Percentiles rank a stretch among this genome's conserved stretches.
Evolutionary conservation across 2,888 invertebrate species (phyloP).

Genomic region (Noctua janthe): DNA sequence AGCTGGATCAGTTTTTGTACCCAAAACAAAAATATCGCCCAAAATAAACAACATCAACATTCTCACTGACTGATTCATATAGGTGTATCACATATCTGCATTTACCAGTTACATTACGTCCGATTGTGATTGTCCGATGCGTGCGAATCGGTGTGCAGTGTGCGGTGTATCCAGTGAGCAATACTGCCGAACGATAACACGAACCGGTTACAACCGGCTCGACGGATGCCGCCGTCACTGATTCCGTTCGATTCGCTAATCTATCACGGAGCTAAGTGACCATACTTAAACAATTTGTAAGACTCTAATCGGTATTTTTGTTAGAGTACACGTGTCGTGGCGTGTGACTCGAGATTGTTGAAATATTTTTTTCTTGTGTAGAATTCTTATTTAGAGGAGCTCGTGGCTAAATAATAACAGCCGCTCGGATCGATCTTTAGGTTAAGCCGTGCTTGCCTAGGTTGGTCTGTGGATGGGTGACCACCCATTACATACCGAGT

Average conservation of each 20-base stretch:
- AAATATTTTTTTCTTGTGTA: slow-evolving; percentile 2
- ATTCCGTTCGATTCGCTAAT: slow-evolving; percentile 56
- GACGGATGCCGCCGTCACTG: slow-evolving; percentile 66
- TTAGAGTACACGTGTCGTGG: slow-evolving; percentile 35
- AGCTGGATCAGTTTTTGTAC: neutral
- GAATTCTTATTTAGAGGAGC: neutral
- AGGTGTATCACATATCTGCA: slow-evolving; percentile 8
- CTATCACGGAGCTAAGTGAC: slow-evolving; percentile 52
- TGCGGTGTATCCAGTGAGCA: slow-evolving; percentile 60
- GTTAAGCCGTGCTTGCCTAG: too few species aligned
- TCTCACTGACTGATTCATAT: slow-evolving; percentile 1
- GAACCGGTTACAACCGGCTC: slow-evolving; percentile 71
- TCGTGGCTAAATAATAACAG: too few species aligned
- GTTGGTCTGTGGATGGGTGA: too few species aligned
- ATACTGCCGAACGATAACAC: slow-evolving; percentile 68
- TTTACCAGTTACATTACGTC: slow-evolving; percentile 26
- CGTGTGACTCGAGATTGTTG: slow-evolving; percentile 20
- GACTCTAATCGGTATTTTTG: slow-evolving; percentile 46
- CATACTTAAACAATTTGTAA: slow-evolving; percentile 44
- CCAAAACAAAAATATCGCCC: neutral
- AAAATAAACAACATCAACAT: slow-evolving; percentile 17
- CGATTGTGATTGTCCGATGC: slow-evolving; percentile 39
- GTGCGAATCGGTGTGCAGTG: slow-evolving; percentile 49
- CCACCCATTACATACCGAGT: too few species aligned
- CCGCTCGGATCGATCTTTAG: too few species aligned